These are phyloP conservation scores for Scaeva pyrastri DNA, from an alignment of 2,888 invertebrate genomes.

Conservation along the genomic window DNA sequence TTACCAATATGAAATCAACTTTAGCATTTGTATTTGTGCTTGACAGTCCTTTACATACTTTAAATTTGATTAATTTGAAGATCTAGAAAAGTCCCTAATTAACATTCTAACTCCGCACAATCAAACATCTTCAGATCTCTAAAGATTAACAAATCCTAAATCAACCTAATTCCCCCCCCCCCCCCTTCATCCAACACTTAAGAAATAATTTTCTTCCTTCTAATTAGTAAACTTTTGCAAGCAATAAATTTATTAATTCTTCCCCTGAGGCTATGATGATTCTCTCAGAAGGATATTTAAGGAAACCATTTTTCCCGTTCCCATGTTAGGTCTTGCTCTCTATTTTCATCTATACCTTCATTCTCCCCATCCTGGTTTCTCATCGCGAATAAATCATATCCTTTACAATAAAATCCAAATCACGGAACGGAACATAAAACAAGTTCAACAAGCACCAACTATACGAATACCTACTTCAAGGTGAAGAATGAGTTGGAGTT, in stretches of 20 bases:
- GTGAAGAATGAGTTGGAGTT: not conserved
- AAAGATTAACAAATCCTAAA: not conserved
- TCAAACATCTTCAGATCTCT: not conserved
- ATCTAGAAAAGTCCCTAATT: no score
- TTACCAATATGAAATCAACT: no score
- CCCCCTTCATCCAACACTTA: not conserved
- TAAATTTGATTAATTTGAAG: no score
- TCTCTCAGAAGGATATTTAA: constrained; percentile 11
- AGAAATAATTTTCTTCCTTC: not conserved
- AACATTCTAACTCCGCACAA: not conserved
- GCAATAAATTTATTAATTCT: constrained; percentile 31
- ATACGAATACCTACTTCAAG: not conserved
- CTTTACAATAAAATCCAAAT: constrained; percentile 11
- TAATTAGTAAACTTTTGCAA: constrained; percentile 26
- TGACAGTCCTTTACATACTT: no score
- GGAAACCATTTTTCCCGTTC: constrained; percentile 5
- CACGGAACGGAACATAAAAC: constrained; percentile 16
- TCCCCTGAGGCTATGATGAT: constrained; percentile 10
- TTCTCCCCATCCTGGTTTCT: constrained; percentile 1
- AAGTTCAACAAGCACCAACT: constrained; percentile 13
- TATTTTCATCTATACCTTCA: not conserved
- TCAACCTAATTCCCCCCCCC: not conserved
- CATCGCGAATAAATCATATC: constrained; percentile 33
- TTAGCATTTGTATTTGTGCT: no score
- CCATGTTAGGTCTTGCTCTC: not conserved